Conservation (phyloP, 1,140 invertebrate genomes). For the Drosophila setifemur region DNA sequence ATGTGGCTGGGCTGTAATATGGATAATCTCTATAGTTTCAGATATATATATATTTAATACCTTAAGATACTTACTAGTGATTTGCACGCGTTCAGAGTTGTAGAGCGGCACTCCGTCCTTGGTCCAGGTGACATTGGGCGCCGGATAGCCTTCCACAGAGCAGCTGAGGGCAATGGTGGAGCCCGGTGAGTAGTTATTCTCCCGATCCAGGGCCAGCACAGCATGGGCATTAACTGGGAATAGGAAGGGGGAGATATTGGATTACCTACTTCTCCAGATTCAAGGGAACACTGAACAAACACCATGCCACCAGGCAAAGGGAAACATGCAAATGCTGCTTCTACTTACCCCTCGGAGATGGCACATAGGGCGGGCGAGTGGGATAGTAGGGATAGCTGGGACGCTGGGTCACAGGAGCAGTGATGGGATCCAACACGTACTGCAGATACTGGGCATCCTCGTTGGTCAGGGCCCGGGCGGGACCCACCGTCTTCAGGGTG, state of each 20-base stretch:
- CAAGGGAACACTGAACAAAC: background rate
- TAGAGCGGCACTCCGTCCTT: slow-evolving; percentile 86
- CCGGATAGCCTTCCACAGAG: slow-evolving; percentile 89
- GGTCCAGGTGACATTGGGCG: slow-evolving; percentile 89
- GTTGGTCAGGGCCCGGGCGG: slow-evolving; percentile 83
- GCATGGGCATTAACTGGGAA: slow-evolving; percentile 85
- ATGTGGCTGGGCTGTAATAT: slow-evolving; percentile 83
- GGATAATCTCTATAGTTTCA: background rate
- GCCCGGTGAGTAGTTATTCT: slow-evolving; percentile 85
- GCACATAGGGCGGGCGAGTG: slow-evolving; percentile 59
- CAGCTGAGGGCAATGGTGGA: slow-evolving; percentile 89
- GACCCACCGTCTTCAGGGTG: slow-evolving; percentile 87
- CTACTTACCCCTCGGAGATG: slow-evolving; percentile 60
- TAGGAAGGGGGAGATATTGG: background rate
- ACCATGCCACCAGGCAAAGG: slow-evolving; percentile 14
- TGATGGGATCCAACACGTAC: slow-evolving; percentile 84
- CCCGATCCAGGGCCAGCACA: slow-evolving; percentile 84
- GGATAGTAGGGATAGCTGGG: slow-evolving; percentile 83
- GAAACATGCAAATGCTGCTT: slow-evolving; percentile 43
- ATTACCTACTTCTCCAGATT: background rate
- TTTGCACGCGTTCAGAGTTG: slow-evolving; percentile 61
- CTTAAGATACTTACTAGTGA: slow-evolving; percentile 41
- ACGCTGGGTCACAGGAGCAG: slow-evolving; percentile 57
- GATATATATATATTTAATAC: background rate
- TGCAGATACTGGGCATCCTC: slow-evolving; percentile 84